Evolutionary conservation across 2,888 invertebrate species (phyloP).

Genomic region (Hermaeophaga mercurialis): DNA sequence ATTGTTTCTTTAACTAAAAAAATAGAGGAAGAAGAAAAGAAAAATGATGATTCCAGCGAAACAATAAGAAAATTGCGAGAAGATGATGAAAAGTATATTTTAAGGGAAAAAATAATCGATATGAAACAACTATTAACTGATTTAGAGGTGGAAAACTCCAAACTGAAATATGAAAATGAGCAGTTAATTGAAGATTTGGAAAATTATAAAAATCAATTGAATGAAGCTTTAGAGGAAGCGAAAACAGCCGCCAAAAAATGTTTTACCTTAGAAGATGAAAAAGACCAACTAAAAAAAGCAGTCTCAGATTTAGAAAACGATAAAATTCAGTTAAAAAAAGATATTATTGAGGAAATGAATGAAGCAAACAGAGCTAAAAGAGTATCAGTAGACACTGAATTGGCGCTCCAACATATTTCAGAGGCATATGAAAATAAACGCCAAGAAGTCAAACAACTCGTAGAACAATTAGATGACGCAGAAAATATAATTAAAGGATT

Average conservation of each 20-base stretch:
- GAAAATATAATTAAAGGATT: conserved; percentile 43
- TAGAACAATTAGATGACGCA: conserved; percentile 40
- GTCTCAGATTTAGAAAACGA: conserved; percentile 42
- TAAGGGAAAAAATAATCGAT: conserved; percentile 40
- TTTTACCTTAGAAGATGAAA: conserved; percentile 39
- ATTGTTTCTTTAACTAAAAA: conserved; percentile 34
- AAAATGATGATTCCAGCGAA: conserved; percentile 38
- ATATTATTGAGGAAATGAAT: conserved; percentile 44
- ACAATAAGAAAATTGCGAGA: conserved; percentile 38
- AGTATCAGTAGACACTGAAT: conserved; percentile 41
- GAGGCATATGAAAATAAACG: conserved; percentile 43
- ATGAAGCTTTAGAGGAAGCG: conserved; percentile 34
- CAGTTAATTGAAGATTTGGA: conserved; percentile 39
- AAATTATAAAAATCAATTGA: conserved; percentile 36
- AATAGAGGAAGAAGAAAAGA: conserved; percentile 39
- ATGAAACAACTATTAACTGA: conserved; percentile 42
- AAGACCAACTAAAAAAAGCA: conserved; percentile 34
- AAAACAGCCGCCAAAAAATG: conserved; percentile 33
- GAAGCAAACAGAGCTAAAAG: conserved; percentile 43
- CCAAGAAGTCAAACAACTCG: conserved; percentile 36
- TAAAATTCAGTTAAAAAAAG: conserved; percentile 41
- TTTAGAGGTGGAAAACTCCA: conserved; percentile 43
- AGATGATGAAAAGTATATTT: conserved; percentile 42
- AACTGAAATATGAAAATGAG: conserved; percentile 40
- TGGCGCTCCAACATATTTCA: conserved; percentile 42